A percentile compares a stretch with the other conserved stretches of the same genome.
Conservation (phyloP, 92 coral and sea anemone species). For the Parazoanthus darwini region DNA sequence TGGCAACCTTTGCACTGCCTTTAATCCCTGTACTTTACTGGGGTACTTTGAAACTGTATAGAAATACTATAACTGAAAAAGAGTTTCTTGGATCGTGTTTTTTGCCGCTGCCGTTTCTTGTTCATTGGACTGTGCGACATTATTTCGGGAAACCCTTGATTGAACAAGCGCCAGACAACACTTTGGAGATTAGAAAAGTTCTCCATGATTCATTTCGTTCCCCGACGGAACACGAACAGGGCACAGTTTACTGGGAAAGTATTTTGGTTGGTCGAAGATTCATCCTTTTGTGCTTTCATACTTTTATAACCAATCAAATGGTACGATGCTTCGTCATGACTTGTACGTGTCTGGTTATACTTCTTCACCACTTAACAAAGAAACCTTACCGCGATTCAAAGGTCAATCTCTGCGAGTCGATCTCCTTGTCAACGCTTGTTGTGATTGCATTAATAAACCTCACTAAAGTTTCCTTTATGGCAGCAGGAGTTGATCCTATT, state of each 20-base stretch:
- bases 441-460: slow-evolving; percentile 39
- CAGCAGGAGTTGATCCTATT: slow-evolving; percentile 44
- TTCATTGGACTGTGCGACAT: slow-evolving; percentile 10
- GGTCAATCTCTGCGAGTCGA: slow-evolving; percentile 42
- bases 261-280: slow-evolving; percentile 46
- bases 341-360: slow-evolving; percentile 33
- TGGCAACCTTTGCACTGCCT: neutral
- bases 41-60: slow-evolving; percentile 7
- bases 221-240: neutral
- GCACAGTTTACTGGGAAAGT: slow-evolving; percentile 53
- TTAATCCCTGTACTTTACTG: slow-evolving; percentile 3
- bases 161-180: neutral
- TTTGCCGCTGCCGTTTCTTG: slow-evolving; percentile 11
- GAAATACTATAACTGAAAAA: neutral
- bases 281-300: slow-evolving; percentile 19
- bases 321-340: neutral
- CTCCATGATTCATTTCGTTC: slow-evolving; percentile 42
- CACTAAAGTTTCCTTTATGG: slow-evolving; percentile 14
- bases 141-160: neutral
- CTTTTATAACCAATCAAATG: slow-evolving; percentile 30
- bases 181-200: slow-evolving; percentile 17
- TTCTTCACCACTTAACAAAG: slow-evolving; percentile 30
- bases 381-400: slow-evolving; percentile 44
- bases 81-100: slow-evolving; percentile 18
- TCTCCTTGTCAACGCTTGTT: slow-evolving; percentile 34